A percentile compares a stretch with the other conserved stretches of the same genome.
phyloP scores from a whole-genome alignment of 2,888 invertebrate species.

The Tinea trinotella region DNA sequence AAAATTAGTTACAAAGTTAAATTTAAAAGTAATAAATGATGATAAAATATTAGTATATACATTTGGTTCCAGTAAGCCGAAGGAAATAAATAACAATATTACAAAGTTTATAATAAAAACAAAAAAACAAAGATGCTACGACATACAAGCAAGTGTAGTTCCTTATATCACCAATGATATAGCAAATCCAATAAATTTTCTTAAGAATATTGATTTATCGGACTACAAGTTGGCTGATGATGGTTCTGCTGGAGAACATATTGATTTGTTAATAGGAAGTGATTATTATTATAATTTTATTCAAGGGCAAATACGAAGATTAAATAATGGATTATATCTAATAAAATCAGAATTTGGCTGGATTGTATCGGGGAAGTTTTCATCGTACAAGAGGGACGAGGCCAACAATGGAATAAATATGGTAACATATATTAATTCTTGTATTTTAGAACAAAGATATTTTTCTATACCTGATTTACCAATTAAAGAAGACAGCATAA shows the following conservation, averaged over 20 bases:
- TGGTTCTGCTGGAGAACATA: neutral
- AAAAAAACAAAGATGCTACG: neutral
- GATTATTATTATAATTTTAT: slow-evolving; percentile 10
- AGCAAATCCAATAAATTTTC: no score
- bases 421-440: neutral
- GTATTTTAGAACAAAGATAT: neutral
- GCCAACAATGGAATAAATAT: slow-evolving; percentile 8
- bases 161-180: slow-evolving; percentile 5
- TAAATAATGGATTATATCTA: neutral
- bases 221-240: neutral
- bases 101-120: neutral
- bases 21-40: neutral
- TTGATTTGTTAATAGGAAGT: slow-evolving; percentile 2
- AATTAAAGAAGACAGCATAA: slow-evolving; percentile 9
- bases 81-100: neutral
- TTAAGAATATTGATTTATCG: neutral
- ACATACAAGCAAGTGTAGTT: neutral
- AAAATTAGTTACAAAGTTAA: neutral
- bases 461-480: slow-evolving; percentile 22
- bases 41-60: neutral
- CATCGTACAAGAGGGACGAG: neutral
- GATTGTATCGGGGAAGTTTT: neutral
- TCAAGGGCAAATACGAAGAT: neutral
- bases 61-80: neutral
- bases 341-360: slow-evolving; percentile 8